These are phyloP conservation scores for Zaprionus capensis DNA, from an alignment of 1,140 invertebrate genomes.

Conservation along the genomic window DNA sequence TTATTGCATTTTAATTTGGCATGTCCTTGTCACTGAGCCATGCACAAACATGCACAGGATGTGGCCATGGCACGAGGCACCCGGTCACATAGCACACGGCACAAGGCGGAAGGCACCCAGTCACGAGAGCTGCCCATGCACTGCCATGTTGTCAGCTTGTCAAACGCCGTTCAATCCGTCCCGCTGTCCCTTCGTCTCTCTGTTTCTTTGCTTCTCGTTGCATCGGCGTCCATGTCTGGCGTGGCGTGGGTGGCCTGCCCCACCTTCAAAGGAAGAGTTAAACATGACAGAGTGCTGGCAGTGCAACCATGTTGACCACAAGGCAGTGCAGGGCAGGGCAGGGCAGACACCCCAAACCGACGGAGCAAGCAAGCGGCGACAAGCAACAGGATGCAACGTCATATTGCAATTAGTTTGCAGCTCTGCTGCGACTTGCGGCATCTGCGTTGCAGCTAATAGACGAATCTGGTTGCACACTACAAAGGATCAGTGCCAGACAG, in stretches of 20 bases:
- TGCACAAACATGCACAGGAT: conserved; percentile 76
- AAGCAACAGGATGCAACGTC: conserved; percentile 72
- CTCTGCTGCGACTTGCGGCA: conserved; percentile 57
- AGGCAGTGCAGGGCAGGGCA: conserved; percentile 15
- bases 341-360: conserved; percentile 6
- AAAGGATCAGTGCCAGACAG: conserved; percentile 31
- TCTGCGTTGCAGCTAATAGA: conserved; percentile 67
- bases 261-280: conserved; percentile 28
- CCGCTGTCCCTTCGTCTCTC: conserved; percentile 1
- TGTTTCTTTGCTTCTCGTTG: neutral
- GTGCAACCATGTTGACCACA: conserved; percentile 50
- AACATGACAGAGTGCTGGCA: conserved; percentile 66
- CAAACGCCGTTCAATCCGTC: conserved; percentile 55
- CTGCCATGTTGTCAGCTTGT: conserved; percentile 69
- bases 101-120: conserved; percentile 9
- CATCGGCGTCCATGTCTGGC: neutral
- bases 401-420: conserved; percentile 80
- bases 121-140: conserved; percentile 1
- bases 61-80: conserved; percentile 34
- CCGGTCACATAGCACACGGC: neutral
- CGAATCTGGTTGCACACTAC: conserved; percentile 31
- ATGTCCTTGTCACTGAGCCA: conserved; percentile 75
- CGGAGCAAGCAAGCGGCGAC: conserved; percentile 10
- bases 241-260: neutral
- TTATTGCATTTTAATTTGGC: conserved; percentile 81